phyloP scores from a whole-genome alignment of 2,888 invertebrate species.

The Nymphalis polychloros region DNA sequence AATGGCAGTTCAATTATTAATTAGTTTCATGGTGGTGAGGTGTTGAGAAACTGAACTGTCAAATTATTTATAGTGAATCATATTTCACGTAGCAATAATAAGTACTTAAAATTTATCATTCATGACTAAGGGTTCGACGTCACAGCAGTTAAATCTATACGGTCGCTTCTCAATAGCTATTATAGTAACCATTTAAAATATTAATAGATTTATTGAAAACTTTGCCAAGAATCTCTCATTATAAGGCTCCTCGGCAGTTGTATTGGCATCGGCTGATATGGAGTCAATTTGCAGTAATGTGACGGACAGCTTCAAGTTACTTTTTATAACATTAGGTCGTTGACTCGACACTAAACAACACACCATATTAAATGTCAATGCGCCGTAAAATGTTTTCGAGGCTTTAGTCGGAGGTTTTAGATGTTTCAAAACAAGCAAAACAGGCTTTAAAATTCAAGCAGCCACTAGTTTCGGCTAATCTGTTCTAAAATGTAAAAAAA shows the following conservation, averaged over 20 bases:
- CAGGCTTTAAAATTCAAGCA: slow-evolving; percentile 3
- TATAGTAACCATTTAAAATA: slow-evolving; percentile 15
- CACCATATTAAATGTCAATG: slow-evolving; percentile 58
- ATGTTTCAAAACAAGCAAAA: slow-evolving; percentile 8
- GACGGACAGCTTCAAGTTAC: slow-evolving; percentile 66
- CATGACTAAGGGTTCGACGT: slow-evolving; percentile 16
- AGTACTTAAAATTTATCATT: slow-evolving; percentile 18
- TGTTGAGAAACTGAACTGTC: slow-evolving; percentile 18
- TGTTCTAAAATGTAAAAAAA: neutral
- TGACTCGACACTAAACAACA: slow-evolving; percentile 68
- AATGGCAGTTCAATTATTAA: slow-evolving; percentile 13
- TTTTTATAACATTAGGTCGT: slow-evolving; percentile 70
- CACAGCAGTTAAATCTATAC: slow-evolving; percentile 25
- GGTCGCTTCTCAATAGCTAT: slow-evolving; percentile 3
- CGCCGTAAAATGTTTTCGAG: slow-evolving; percentile 50
- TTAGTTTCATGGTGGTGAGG: slow-evolving; percentile 15
- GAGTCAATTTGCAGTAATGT: slow-evolving; percentile 74
- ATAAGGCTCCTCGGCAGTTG: slow-evolving; percentile 36
- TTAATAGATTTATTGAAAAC: slow-evolving; percentile 24
- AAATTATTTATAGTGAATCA: slow-evolving; percentile 13
- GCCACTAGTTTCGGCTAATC: neutral
- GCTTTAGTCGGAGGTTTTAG: slow-evolving; percentile 12
- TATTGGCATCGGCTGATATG: slow-evolving; percentile 59
- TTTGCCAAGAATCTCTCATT: slow-evolving; percentile 44
- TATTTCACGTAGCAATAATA: slow-evolving; percentile 15